These are phyloP conservation scores for Dichetophora obliterata DNA, from an alignment of 2,888 invertebrate genomes.

Conservation along the genomic window DNA sequence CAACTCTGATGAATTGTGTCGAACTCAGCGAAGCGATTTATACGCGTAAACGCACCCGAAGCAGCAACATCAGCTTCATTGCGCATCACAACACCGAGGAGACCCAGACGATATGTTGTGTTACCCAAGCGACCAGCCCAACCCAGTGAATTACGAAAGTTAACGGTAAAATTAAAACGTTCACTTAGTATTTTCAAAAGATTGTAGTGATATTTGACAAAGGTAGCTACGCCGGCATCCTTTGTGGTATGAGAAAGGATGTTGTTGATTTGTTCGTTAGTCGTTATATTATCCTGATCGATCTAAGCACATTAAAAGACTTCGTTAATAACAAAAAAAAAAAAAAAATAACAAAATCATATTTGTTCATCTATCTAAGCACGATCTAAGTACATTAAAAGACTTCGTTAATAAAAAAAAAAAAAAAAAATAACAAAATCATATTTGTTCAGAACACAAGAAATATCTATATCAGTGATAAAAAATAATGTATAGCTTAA, in stretches of 20 bases:
- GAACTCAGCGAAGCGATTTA: conserved; percentile 64
- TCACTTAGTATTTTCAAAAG: conserved; percentile 57
- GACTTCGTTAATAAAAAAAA: no score
- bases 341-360: no score
- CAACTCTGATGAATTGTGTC: conserved; percentile 67
- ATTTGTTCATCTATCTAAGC: no score
- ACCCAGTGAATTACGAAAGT: conserved; percentile 64
- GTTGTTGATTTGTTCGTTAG: conserved; percentile 56
- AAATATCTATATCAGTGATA: no score
- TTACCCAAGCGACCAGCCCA: conserved; percentile 65
- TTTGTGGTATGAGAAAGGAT: conserved; percentile 55
- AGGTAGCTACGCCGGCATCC: conserved; percentile 60
- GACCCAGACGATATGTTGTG: conserved; percentile 62
- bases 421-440: no score
- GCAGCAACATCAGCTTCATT: conserved; percentile 67
- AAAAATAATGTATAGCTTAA: no score
- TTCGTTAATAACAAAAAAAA: not conserved
- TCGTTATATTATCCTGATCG: conserved; percentile 61
- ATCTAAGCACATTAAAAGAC: conserved; percentile 54
- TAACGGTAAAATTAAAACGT: conserved; percentile 62
- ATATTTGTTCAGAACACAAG: no score
- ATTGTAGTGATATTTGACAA: conserved; percentile 64
- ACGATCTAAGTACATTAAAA: no score
- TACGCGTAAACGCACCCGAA: conserved; percentile 63
- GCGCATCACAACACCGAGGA: conserved; percentile 62